Base-by-base conservation (phyloP, 2,888 invertebrate species). In the Epirrita christyi region DNA sequence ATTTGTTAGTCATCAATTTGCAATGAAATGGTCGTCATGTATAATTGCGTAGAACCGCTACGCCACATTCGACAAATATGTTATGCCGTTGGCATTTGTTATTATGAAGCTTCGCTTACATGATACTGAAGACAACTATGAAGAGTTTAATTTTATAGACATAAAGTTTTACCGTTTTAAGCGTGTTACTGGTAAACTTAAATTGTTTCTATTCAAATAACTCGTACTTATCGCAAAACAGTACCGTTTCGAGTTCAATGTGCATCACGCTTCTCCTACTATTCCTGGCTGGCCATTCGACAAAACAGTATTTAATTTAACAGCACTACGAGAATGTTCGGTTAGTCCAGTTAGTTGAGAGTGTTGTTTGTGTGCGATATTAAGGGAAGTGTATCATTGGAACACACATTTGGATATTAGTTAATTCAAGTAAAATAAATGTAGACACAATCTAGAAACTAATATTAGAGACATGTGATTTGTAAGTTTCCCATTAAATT, bases 231-330 rank as follows among this genome's bases (percentile, higher is more conserved):
- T 45, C 11, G 28, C 21, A 36, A 40, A 32, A 36, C 50, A 41
- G 50, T 40, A 41, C 40, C 15, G 46, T 46, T 34, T 53, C 21
- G 34, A 49, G 40, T 29, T 44, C 40, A 53, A 58, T 58, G 40
- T 48, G 43, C 57, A 58, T 44, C 44, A 48, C 28, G 52, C 52
- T 58, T 48, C 34, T 55, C 15, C 40, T 32, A 34, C 32, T 32
- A 40, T 40, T 40, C 32, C 32, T 9, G 14, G 21, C 57, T 29
- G 37, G 15, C 42, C 37, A 57, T 47, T 52, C 43, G 21, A 47
- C 34, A 48, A 52, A 37, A 40, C 51, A 42, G 50, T 44, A 44
- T 36, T 41, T 50, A 53, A 46, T 37, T 38, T 43, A 15, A 34
- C 6, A 9, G 51, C 44, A 45, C 29, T 51, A 42, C 40, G 45